Conservation (phyloP, 2,113 vertebrate genomes). For the Spea multiplicata region DNA sequence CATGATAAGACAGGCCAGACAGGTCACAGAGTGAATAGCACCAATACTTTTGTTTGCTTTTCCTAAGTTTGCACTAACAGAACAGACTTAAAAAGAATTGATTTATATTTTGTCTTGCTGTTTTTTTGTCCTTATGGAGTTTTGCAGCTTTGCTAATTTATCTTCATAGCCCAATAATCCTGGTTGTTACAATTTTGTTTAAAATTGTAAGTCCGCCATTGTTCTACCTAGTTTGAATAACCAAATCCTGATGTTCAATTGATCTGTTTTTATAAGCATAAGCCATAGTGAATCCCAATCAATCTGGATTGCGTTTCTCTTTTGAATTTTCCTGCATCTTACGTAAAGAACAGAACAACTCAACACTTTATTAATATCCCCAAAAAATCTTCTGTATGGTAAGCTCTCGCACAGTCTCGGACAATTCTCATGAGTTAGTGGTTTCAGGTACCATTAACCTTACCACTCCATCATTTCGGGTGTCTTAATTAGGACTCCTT, state of each 20-base stretch:
- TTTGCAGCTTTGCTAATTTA: not conserved
- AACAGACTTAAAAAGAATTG: not conserved
- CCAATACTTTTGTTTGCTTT: constrained; percentile 5
- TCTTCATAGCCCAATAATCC: not conserved
- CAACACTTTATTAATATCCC: too few relatives aligned
- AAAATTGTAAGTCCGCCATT: not conserved
- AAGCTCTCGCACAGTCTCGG: too few relatives aligned
- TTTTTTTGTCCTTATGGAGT: not conserved
- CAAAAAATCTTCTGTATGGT: too few relatives aligned
- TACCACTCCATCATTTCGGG: too few relatives aligned
- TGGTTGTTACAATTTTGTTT: not conserved
- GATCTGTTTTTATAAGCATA: not conserved
- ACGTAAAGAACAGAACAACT: too few relatives aligned
- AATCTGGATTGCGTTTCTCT: not conserved
- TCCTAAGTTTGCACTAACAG: not conserved
- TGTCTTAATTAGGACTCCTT: too few relatives aligned
- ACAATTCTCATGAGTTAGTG: too few relatives aligned
- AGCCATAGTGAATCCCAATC: not conserved
- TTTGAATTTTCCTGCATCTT: too few relatives aligned
- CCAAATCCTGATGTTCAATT: too few relatives aligned
- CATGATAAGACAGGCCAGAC: constrained; percentile 11
- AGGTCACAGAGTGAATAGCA: constrained; percentile 5
- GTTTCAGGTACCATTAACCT: too few relatives aligned
- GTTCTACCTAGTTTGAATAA: not conserved
- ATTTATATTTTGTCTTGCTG: not conserved